phyloP scores from a whole-genome alignment of 2,113 vertebrate genomes.

The Passer domesticus region DNA sequence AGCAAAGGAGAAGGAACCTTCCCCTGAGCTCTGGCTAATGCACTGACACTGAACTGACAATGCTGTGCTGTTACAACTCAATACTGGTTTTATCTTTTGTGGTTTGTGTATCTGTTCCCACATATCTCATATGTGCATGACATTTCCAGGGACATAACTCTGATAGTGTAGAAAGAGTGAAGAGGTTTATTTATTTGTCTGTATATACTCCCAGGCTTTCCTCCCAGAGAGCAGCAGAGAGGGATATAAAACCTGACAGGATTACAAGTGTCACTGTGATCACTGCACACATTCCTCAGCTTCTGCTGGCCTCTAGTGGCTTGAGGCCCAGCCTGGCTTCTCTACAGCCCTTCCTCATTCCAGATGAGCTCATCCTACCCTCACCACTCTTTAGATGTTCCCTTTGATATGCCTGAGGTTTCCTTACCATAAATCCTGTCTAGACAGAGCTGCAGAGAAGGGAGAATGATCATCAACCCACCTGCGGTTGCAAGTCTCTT shows the following conservation, averaged over 20 bases:
- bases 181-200: background rate
- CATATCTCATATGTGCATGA: background rate
- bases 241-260: background rate
- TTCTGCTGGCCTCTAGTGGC: constrained; percentile 59
- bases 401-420: background rate
- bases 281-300: background rate
- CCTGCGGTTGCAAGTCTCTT: constrained; percentile 82
- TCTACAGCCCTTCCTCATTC: background rate
- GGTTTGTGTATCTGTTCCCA: background rate
- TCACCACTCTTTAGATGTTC: background rate
- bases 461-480: constrained; percentile 13
- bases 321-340: background rate
- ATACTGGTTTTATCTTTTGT: background rate
- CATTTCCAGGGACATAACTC: background rate
- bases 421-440: background rate
- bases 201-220: background rate
- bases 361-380: background rate
- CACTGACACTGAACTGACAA: background rate
- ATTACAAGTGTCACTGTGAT: background rate
- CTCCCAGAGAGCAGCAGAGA: background rate
- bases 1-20: background rate
- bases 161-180: background rate
- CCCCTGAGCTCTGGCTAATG: background rate
- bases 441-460: background rate
- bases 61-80: background rate